phyloP scores from a whole-genome alignment of 2,888 invertebrate genomes.

The Stenchaetothrips biformis region DNA sequence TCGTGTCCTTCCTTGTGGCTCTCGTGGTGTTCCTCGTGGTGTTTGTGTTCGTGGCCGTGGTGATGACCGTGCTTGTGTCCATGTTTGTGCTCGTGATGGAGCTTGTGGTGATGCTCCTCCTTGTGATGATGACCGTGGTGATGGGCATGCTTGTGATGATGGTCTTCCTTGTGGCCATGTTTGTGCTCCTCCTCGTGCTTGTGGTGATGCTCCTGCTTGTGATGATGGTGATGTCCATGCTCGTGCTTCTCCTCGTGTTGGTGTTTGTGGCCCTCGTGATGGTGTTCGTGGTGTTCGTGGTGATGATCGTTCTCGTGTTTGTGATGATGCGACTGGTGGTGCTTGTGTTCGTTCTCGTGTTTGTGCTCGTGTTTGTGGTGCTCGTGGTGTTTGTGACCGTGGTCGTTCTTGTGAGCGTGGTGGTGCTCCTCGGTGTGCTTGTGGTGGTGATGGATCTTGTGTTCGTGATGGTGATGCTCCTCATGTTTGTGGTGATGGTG shows the following conservation, averaged over 20 bases:
- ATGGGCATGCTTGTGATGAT: slow-evolving; percentile 38
- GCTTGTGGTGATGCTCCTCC: slow-evolving; percentile 39
- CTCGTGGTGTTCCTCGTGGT: slow-evolving; percentile 46
- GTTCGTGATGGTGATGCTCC: slow-evolving; percentile 39
- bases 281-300: slow-evolving; percentile 49
- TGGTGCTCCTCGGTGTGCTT: slow-evolving; percentile 39
- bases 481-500: slow-evolving; percentile 39
- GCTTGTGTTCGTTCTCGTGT: slow-evolving; percentile 42
- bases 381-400: slow-evolving; percentile 46
- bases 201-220: slow-evolving; percentile 39
- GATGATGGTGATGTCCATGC: slow-evolving; percentile 37
- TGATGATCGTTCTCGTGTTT: slow-evolving; percentile 48
- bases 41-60: slow-evolving; percentile 42
- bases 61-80: slow-evolving; percentile 40
- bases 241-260: slow-evolving; percentile 48
- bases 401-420: slow-evolving; percentile 38
- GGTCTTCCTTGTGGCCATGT: slow-evolving; percentile 39
- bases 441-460: slow-evolving; percentile 39
- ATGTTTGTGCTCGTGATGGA: slow-evolving; percentile 37
- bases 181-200: slow-evolving; percentile 40
- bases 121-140: slow-evolving; percentile 40
- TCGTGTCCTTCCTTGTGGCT: slow-evolving; percentile 44
- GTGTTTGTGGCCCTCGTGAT: slow-evolving; percentile 48
- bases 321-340: slow-evolving; percentile 46
- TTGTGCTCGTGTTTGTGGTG: slow-evolving; percentile 47